Evolutionary conservation across 2,797 vertebrate genomes (phyloP), one percentile per base, ranked within the genome.

Genomic region (Anabas testudineus): DNA sequence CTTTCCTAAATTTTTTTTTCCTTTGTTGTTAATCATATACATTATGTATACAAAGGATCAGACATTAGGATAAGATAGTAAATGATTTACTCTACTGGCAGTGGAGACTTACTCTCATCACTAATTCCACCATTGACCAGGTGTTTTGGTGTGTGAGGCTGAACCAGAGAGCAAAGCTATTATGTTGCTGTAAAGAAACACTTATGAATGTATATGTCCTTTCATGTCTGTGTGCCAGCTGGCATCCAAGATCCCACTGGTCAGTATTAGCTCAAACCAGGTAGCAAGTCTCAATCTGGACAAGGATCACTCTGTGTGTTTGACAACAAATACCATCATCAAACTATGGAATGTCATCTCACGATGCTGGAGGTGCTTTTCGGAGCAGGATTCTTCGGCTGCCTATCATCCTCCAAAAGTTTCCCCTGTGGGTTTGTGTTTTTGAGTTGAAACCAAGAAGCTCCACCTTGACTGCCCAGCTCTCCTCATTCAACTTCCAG

Each of bases 341-440:
- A 42, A 12, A 26, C 15, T 32, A n/a, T 46, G 62, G 61, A 70
- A 73, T 65, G 54, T 63, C 4, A 12, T 65, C 46, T 65, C 52
- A 18, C 32, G 53, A 68, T 49, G 76, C 45, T 51, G 46, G 59
- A 71, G 63, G 59, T 28, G 18, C 64, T 42, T 76, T 46, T 76
- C 49, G 24, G 3, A 19, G 28, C 41, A 58, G 57, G 81, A 76
- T 63, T 66, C 58, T 47, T 67, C n/a, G 10, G 41, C 43, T 28
- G 63, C 57, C 37, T 76, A 67, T 89, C 83, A 71, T 72, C 63
- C 83, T 67, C 67, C 49, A 57, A 60, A 63, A 14, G 30, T 80
- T 85, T 82, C 74, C 64, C 37, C 49, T 84, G 79, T 30, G 83
- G 78, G 85, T 86, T 84, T 66, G 49, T 56, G 67, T 58, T 39